Evolutionary conservation across 2,113 vertebrate species (phyloP).

Genomic region (Madoqua kirkii): DNA sequence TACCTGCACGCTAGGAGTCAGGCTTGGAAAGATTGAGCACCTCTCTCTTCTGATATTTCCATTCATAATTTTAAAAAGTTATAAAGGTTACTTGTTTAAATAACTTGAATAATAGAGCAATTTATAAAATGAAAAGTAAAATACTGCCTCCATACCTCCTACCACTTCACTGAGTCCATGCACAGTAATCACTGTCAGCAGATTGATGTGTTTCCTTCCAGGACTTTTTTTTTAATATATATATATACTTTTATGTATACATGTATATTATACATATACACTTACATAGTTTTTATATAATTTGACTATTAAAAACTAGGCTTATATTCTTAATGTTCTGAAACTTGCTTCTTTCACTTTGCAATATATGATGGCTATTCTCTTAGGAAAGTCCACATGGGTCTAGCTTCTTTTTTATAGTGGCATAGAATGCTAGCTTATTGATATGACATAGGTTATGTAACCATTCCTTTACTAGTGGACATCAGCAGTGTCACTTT

Average conservation of each 20-base stretch:
- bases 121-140: constrained; percentile 12
- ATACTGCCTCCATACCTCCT: background rate
- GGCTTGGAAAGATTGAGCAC: background rate
- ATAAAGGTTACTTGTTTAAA: background rate
- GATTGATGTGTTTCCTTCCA: background rate
- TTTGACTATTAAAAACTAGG: background rate
- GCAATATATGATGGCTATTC: background rate
- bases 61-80: background rate
- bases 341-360: background rate
- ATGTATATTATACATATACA: background rate
- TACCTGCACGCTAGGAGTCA: background rate
- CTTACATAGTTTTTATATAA: background rate
- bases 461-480: background rate
- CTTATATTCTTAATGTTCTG: background rate
- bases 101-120: background rate
- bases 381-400: background rate
- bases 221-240: background rate
- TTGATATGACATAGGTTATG: background rate
- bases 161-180: background rate
- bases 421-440: background rate
- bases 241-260: background rate
- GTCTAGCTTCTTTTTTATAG: background rate
- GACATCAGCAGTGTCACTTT: background rate
- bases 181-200: background rate
- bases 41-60: background rate